phyloP scores from a whole-genome alignment of 2,888 invertebrate genomes.

The Drosophila pseudotalamancana region DNA sequence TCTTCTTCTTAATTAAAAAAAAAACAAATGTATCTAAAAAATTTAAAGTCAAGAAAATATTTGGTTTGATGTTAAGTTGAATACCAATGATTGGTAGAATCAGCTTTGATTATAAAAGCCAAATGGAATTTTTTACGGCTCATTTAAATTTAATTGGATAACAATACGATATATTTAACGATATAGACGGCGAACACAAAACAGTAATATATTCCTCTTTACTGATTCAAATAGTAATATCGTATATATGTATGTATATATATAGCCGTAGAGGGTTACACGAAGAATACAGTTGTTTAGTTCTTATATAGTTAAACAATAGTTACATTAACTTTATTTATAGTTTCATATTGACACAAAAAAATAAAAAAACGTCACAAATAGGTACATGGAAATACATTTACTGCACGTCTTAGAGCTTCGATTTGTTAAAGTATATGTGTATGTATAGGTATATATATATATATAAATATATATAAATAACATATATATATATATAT shows the following conservation, averaged over 20 bases:
- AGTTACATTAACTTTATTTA: conserved; percentile 43
- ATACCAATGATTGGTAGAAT: not conserved
- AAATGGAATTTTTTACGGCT: too few relatives aligned
- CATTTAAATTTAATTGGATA: not conserved
- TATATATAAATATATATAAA: conserved; percentile 28
- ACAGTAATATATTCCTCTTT: conserved; percentile 23
- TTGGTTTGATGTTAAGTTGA: too few relatives aligned
- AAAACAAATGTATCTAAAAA: too few relatives aligned
- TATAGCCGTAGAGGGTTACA: conserved; percentile 12
- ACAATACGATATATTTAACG: not conserved
- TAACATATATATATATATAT: conserved; percentile 28
- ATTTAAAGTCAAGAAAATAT: too few relatives aligned
- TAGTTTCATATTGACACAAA: conserved; percentile 45
- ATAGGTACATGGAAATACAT: conserved; percentile 71
- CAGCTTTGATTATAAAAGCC: not conserved
- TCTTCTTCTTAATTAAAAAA: not conserved
- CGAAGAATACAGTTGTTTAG: conserved; percentile 20
- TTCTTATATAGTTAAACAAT: conserved; percentile 33
- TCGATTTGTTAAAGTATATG: conserved; percentile 74
- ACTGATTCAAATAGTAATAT: too few relatives aligned
- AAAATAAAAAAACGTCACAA: conserved; percentile 63
- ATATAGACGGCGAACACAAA: too few relatives aligned
- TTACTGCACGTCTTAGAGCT: conserved; percentile 83
- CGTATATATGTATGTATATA: not conserved
- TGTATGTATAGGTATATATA: conserved; percentile 45